phyloP scores from a whole-genome alignment of 2,797 vertebrate species.

The Urosaurus nigricauda region DNA sequence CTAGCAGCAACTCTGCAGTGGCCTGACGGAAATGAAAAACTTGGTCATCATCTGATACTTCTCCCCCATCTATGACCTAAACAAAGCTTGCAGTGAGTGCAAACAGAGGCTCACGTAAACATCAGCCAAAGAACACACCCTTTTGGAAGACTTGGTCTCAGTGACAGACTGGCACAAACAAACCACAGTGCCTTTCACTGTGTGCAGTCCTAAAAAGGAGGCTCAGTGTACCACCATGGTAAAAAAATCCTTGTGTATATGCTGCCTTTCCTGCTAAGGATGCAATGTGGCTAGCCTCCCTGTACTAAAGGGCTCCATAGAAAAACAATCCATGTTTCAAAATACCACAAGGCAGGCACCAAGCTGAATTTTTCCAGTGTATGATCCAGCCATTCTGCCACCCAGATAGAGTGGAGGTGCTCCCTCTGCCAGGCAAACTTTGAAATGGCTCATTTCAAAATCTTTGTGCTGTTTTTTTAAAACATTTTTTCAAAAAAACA shows the following conservation, averaged over 20 bases:
- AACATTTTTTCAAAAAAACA: neutral
- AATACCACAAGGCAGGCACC: neutral
- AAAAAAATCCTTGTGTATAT: slow-evolving; percentile 5
- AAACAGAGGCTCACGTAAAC: slow-evolving; percentile 21
- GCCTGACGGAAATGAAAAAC: slow-evolving; percentile 40
- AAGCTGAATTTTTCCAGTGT: slow-evolving; percentile 17
- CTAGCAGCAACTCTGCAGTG: slow-evolving; percentile 20
- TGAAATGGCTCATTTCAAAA: neutral
- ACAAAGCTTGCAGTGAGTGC: slow-evolving; percentile 37
- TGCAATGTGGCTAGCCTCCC: neutral
- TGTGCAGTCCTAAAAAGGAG: slow-evolving; percentile 27
- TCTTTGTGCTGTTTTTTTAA: neutral
- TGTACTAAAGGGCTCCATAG: slow-evolving; percentile 10
- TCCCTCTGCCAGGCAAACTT: neutral
- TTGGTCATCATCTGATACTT: slow-evolving; percentile 33
- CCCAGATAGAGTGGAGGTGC: slow-evolving; percentile 14
- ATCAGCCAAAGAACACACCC: slow-evolving; percentile 23
- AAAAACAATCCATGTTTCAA: slow-evolving; percentile 16
- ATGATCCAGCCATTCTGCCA: slow-evolving; percentile 26
- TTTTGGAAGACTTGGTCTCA: slow-evolving; percentile 35
- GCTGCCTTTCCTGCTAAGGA: slow-evolving; percentile 7
- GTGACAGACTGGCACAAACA: slow-evolving; percentile 22
- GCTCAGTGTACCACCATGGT: slow-evolving; percentile 15
- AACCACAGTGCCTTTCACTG: slow-evolving; percentile 28
- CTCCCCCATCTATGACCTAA: neutral